A percentile compares a stretch with the other conserved stretches of the same genome.
These are phyloP conservation scores for Drosophila nebulosa DNA, from an alignment of 1,140 invertebrate genomes.

Conservation along the genomic window DNA sequence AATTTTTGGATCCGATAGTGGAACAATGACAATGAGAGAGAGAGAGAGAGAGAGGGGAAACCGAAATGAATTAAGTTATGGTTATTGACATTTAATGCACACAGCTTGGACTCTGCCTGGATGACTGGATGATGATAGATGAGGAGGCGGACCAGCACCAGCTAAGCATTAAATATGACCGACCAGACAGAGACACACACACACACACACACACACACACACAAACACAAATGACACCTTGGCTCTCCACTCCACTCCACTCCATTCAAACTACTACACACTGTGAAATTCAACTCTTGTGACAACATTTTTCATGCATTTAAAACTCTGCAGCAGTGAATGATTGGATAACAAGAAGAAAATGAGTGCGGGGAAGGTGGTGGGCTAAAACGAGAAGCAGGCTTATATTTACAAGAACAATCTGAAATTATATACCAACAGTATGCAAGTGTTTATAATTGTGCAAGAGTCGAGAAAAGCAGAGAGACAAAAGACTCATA, in stretches of 20 bases:
- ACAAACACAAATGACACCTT: conserved; percentile 9
- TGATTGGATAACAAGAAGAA: not conserved
- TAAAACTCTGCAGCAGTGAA: not conserved
- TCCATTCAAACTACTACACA: not conserved
- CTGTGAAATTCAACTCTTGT: conserved; percentile 5
- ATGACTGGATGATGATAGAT: conserved; percentile 30
- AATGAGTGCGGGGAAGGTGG: not conserved
- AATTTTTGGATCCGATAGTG: conserved; percentile 31
- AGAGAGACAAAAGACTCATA: not conserved
- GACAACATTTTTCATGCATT: conserved; percentile 11
- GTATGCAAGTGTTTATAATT: not conserved
- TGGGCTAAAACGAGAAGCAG: not conserved
- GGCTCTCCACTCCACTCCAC: not conserved
- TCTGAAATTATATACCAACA: not conserved
- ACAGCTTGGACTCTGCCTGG: conserved; percentile 19
- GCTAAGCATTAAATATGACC: conserved; percentile 54
- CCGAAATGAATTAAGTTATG: conserved; percentile 59
- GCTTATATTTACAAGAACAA: not conserved
- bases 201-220: conserved; percentile 7
- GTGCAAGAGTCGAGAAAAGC: not conserved
- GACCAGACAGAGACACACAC: conserved; percentile 21
- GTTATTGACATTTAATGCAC: conserved; percentile 61
- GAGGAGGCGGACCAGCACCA: conserved; percentile 22
- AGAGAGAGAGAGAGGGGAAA: not conserved
- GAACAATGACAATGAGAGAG: conserved; percentile 28